A percentile compares a stretch with the other conserved stretches of the same genome.
These are phyloP conservation scores for Arizona elegans DNA, from an alignment of 2,113 vertebrate species.

Conservation along the genomic window DNA sequence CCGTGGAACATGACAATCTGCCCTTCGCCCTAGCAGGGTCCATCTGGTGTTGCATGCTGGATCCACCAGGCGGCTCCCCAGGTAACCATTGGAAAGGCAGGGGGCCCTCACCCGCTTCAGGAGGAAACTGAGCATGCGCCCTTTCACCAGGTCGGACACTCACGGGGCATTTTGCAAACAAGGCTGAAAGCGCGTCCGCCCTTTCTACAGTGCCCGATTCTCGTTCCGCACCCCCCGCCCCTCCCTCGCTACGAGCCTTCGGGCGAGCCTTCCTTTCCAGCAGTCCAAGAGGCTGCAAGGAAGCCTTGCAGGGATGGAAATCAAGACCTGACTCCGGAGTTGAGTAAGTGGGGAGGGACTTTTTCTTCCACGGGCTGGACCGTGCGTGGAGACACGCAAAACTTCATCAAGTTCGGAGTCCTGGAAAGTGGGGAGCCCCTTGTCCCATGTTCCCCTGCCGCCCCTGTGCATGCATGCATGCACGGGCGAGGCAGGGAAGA, in stretches of 20 bases:
- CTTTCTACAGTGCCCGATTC: background rate
- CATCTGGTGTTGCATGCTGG: background rate
- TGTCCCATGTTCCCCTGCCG: background rate
- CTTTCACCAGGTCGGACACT: background rate
- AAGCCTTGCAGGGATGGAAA: background rate
- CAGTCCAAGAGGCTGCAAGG: background rate
- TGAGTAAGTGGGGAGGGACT: background rate
- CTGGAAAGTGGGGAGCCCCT: background rate
- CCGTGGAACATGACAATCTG: background rate
- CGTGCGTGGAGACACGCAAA: background rate
- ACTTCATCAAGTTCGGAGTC: background rate
- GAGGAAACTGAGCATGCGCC: background rate
- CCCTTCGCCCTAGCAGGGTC: background rate
- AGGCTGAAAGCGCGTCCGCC: background rate
- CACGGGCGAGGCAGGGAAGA: background rate
- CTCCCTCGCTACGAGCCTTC: background rate
- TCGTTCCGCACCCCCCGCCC: fast-evolving
- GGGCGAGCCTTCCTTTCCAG: background rate
- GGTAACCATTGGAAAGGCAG: background rate
- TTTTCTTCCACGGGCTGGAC: background rate
- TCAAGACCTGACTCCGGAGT: background rate
- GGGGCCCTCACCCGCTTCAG: background rate
- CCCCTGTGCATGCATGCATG: background rate
- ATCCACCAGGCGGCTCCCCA: background rate
- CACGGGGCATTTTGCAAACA: background rate